phyloP scores from a whole-genome alignment of 2,113 vertebrate genomes.

The Saccopteryx leptura region DNA sequence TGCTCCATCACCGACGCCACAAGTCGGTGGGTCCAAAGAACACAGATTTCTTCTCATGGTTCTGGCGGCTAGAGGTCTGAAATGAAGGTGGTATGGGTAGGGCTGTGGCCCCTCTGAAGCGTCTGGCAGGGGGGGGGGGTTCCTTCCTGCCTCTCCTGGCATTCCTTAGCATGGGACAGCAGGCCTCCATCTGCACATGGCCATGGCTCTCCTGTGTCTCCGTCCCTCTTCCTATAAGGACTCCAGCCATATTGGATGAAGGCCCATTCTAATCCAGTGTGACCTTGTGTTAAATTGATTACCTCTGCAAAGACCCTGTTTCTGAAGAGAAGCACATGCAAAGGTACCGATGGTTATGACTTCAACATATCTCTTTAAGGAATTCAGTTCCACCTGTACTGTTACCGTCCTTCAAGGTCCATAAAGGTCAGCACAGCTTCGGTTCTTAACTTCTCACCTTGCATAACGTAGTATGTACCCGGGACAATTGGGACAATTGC shows the following conservation, averaged over 20 bases:
- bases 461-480: not conserved
- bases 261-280: not conserved
- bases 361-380: not conserved
- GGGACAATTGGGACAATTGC: not conserved
- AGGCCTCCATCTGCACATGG: too few relatives aligned
- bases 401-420: not conserved
- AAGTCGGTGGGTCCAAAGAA: not conserved
- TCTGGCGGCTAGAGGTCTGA: not conserved
- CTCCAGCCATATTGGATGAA: not conserved
- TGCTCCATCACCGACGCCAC: not conserved
- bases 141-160: not conserved
- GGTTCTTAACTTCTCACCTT: not conserved
- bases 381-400: not conserved
- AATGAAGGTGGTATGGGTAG: not conserved
- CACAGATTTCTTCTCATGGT: not conserved
- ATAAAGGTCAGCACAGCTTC: not conserved
- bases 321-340: not conserved
- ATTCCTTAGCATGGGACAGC: not conserved
- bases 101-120: not conserved
- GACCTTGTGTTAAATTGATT: not conserved
- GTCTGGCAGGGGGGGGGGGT: not conserved
- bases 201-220: too few relatives aligned
- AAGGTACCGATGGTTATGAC: not conserved
- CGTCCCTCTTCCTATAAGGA: not conserved
- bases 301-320: not conserved